Conservation (phyloP, 2,888 invertebrate genomes). For the Calephelis perditalis region DNA sequence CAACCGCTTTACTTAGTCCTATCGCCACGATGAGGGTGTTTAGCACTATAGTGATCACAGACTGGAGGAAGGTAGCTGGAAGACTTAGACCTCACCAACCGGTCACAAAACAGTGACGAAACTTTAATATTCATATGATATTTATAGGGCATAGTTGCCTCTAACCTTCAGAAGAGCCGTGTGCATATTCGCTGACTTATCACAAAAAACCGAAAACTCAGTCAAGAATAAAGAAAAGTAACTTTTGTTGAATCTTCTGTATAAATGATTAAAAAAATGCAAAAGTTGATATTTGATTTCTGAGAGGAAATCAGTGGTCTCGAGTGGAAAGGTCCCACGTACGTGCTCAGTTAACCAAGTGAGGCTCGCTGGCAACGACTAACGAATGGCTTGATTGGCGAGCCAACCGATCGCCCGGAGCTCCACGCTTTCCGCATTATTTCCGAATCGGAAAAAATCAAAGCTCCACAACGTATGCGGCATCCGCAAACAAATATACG, state of each 20-base stretch:
- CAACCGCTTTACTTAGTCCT: too few relatives aligned
- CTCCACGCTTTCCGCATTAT: slow-evolving; percentile 66
- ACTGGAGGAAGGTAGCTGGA: too few relatives aligned
- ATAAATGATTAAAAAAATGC: slow-evolving; percentile 1
- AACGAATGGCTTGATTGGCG: slow-evolving; percentile 68
- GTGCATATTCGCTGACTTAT: too few relatives aligned
- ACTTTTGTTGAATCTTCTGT: background rate
- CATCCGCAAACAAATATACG: slow-evolving; percentile 73
- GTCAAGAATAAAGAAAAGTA: background rate
- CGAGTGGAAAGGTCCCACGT: slow-evolving; percentile 70
- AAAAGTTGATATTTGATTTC: slow-evolving; percentile 23
- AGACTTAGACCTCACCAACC: too few relatives aligned
- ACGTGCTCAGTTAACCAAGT: slow-evolving; percentile 69
- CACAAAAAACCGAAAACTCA: too few relatives aligned
- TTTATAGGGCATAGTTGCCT: too few relatives aligned
- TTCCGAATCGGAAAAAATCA: slow-evolving; percentile 75
- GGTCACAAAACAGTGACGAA: too few relatives aligned
- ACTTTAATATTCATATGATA: too few relatives aligned
- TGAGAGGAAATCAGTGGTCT: slow-evolving; percentile 68
- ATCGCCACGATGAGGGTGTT: too few relatives aligned
- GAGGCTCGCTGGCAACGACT: slow-evolving; percentile 50
- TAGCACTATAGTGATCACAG: too few relatives aligned
- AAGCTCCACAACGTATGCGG: slow-evolving; percentile 65
- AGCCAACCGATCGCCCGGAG: slow-evolving; percentile 55
- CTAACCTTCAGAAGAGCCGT: too few relatives aligned